Evolutionary conservation across 2,113 vertebrate species (phyloP), one percentile per base, ranked within the genome.

Genomic region (Antechinus stuartii): DNA sequence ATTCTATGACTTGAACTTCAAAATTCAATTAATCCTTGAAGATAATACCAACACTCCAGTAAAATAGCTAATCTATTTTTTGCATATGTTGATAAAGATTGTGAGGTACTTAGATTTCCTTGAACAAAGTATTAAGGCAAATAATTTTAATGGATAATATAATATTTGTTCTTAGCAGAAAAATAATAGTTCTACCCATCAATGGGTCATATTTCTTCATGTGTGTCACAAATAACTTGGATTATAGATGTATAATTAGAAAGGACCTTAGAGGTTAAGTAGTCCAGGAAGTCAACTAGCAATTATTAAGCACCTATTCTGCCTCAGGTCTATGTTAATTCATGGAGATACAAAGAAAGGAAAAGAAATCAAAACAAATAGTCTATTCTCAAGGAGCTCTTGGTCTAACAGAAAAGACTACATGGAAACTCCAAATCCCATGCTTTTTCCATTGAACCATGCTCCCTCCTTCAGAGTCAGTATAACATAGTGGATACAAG

Each of bases 1-100:
- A 47, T 10, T 56, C 19, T 47, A 23, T 49, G 24, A 1, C 16
- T 7, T 84, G 54, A 95, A 89, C 11, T 25, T 54, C 3, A 52
- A 46, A 92, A 10, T 92, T 25, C 0, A 93, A 90, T 76, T 76
- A 92, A 92, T 89, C 10, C 91, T 93, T 76, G 46, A 47, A 30
- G 89, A 68, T 68, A 52, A 30, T 94, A 30, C 10, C 46, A 90
- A 55, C 25, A 90, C 42, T 47, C 49, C 22, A 93, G 16, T 8
- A 27, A 0, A 52, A 27, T 92, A 4, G 50, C 92, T 93, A 54
- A 50, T 93, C 22, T 91, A 47, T 27, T 91, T 92, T 55, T 93
- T 93, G 54, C 0, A 92, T 91, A 56, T 95, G n/a, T 55, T 54
- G 95, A 3, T 19, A 84, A 90, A 95, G 54, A 93, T 68, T 54